A percentile compares a stretch with the other conserved stretches of the same genome.
Conservation (phyloP, 2,797 vertebrate genomes). For the Diplodus sargus region DNA sequence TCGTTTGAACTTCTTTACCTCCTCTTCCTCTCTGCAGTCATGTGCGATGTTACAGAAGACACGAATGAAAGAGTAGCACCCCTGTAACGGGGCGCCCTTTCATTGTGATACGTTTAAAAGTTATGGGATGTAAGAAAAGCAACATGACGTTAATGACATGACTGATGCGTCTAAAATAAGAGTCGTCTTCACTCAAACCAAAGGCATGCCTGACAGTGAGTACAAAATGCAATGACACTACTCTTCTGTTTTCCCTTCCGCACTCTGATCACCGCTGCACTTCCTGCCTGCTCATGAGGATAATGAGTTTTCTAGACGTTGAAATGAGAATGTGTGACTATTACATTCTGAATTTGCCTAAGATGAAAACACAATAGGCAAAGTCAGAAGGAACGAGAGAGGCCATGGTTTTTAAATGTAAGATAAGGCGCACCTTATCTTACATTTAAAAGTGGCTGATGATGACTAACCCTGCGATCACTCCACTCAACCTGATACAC, state of each 20-base stretch:
- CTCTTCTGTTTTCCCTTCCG: slow-evolving; percentile 33
- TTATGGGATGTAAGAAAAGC: slow-evolving; percentile 57
- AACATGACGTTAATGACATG: slow-evolving; percentile 66
- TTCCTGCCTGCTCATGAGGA: slow-evolving; percentile 54
- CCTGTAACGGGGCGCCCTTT: slow-evolving; percentile 56
- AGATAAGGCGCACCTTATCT: slow-evolving; percentile 85
- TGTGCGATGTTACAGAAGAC: slow-evolving; percentile 43
- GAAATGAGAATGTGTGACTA: slow-evolving; percentile 74
- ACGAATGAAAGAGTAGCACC: slow-evolving; percentile 62
- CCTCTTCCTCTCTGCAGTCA: slow-evolving; percentile 29
- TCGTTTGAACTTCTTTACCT: slow-evolving; percentile 16
- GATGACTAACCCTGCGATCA: slow-evolving; percentile 50
- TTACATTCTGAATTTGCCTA: slow-evolving; percentile 86
- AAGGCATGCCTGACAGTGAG: slow-evolving; percentile 65
- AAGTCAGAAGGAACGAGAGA: slow-evolving; percentile 82
- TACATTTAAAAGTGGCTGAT: slow-evolving; percentile 86
- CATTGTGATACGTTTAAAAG: slow-evolving; percentile 56
- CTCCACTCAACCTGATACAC: slow-evolving; percentile 24
- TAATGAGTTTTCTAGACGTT: slow-evolving; percentile 63
- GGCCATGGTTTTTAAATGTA: slow-evolving; percentile 86
- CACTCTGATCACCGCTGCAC: slow-evolving; percentile 11
- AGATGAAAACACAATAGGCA: slow-evolving; percentile 84
- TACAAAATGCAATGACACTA: slow-evolving; percentile 61
- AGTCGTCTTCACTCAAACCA: slow-evolving; percentile 54
- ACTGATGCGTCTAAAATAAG: slow-evolving; percentile 57